Base-by-base conservation (phyloP, 1,140 invertebrate genomes). In the Psilanteris sp. region DNA sequence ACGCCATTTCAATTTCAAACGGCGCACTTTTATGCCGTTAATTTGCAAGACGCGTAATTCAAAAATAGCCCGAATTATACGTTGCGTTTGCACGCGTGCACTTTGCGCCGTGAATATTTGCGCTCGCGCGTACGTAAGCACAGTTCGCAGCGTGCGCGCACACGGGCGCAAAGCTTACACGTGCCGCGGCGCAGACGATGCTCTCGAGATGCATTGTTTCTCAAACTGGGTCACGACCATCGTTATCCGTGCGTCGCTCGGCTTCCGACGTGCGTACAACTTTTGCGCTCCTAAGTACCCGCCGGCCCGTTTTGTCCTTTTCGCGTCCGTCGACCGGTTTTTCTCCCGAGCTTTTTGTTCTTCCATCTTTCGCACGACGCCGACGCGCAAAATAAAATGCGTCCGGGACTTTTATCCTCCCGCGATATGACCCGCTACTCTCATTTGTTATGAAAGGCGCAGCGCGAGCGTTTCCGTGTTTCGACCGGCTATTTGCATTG, bases 151-250 rank as follows among this genome's bases (percentile, higher is more conserved):
- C n/a, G 16, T 36, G 32, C 32, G 22, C 31, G 4, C 31, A 41
- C 50, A 41, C 14, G 8, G 5, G 31, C 4, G 41, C 8, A 43
- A 43, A 27, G 66, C 59, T 48, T 66, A 70, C 39, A 57, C 61
- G 61, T 48, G 57, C 27, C 13, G 26, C 46, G 52, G 57, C 44
- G 62, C 32, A 39, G 41, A 46, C 66, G 66, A 61, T 61, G 76
- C 61, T 75, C 62, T 44, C 71, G 64, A 55, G 64, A 62, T 74
- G 68, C 61, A 61, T 74, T 78, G 72, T 77, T 71, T 67, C 18
- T 26, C 14, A 41, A 79, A 74, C 37, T 81, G 50, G 80, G 77
- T 80, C 78, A 81, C 68, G 46, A 79, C 32, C 48, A 74, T 57
- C 64, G 48, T 76, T 57, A 59, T 52, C 41, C 57, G 50, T 54